Evolutionary conservation across 2,113 vertebrate genomes (phyloP).

Genomic region (Hippopotamus amphibius): DNA sequence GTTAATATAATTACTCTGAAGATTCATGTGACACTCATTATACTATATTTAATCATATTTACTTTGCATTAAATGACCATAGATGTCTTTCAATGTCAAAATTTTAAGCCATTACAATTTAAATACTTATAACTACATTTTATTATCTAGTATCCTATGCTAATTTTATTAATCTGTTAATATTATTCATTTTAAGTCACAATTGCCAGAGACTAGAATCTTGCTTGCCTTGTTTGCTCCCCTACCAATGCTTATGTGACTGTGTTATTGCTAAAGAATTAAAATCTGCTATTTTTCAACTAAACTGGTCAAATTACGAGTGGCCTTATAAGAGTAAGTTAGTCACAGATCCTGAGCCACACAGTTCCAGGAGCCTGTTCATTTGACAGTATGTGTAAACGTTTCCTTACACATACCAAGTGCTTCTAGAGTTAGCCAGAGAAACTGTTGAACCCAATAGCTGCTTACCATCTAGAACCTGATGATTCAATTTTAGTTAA

Average conservation of each 20-base stretch:
- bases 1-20: not conserved
- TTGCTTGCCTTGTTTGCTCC: constrained; percentile 41
- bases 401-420: not conserved
- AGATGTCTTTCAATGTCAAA: constrained; percentile 59
- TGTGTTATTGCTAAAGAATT: not conserved
- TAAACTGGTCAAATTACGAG: constrained; percentile 8
- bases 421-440: not conserved
- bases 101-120: constrained; percentile 42
- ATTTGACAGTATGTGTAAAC: not conserved
- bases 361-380: not conserved
- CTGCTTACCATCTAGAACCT: not conserved
- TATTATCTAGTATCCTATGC: constrained; percentile 24
- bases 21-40: not conserved
- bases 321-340: not conserved
- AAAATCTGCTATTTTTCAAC: constrained; percentile 47
- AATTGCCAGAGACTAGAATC: constrained; percentile 25
- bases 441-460: constrained; percentile 12
- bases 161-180: constrained; percentile 28
- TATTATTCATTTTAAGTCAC: constrained; percentile 45
- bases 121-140: constrained; percentile 36
- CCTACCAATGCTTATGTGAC: not conserved
- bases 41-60: constrained; percentile 24
- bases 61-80: not conserved
- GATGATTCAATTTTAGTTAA: constrained; percentile 27
- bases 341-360: not conserved